phyloP scores from a whole-genome alignment of 2,113 vertebrate genomes.

The Silurus meridionalis region DNA sequence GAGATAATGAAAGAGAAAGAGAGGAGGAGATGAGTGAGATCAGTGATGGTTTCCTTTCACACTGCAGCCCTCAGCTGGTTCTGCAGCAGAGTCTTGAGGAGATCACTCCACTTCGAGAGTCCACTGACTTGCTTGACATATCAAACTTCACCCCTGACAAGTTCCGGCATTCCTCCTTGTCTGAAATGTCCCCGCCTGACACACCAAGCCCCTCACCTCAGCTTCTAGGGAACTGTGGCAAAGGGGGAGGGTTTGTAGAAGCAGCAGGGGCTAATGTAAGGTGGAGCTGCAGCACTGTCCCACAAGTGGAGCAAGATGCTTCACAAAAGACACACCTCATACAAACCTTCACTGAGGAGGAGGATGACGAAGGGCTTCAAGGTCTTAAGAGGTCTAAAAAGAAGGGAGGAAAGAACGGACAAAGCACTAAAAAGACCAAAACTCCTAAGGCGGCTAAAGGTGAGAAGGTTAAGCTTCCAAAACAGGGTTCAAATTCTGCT shows the following conservation, averaged over 20 bases:
- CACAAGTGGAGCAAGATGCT: constrained; percentile 77
- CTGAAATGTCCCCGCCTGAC: constrained; percentile 94
- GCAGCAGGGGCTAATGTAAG: constrained; percentile 72
- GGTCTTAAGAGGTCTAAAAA: constrained; percentile 86
- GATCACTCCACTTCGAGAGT: constrained; percentile 92
- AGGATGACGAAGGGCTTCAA: constrained; percentile 72
- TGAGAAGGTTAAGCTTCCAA: constrained; percentile 86
- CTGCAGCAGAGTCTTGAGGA: constrained; percentile 97
- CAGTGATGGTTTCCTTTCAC: constrained; percentile 85
- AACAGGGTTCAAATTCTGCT: constrained; percentile 85
- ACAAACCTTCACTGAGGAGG: constrained; percentile 91
- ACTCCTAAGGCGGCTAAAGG: constrained; percentile 85
- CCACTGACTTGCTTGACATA: constrained; percentile 95
- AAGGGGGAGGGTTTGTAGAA: constrained; percentile 77
- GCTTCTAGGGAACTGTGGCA: constrained; percentile 78
- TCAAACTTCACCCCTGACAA: constrained; percentile 99
- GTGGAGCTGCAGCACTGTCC: constrained; percentile 84
- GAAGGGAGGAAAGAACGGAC: constrained; percentile 86
- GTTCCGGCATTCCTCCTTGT: constrained; percentile 95
- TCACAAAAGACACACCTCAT: constrained; percentile 83
- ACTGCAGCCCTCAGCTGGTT: constrained; percentile 96
- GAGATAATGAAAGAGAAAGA: constrained; percentile 84
- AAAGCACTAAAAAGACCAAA: constrained; percentile 87
- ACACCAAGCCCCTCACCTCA: constrained; percentile 96
- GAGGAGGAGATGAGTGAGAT: constrained; percentile 94